A percentile compares a stretch with the other conserved stretches of the same genome.
Conservation (phyloP, 2,113 vertebrate species). For the Tragulus kanchil region DNA sequence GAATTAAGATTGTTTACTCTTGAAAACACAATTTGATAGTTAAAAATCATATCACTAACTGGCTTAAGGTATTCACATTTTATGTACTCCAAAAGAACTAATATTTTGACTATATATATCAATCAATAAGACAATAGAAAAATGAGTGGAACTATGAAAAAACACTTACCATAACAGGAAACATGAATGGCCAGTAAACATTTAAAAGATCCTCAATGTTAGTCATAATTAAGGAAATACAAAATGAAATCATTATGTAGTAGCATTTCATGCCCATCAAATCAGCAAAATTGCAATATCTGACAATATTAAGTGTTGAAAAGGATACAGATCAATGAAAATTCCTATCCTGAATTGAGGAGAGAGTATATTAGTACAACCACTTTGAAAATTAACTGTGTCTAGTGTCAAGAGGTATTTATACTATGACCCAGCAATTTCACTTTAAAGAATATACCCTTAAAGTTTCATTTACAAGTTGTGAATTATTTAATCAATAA, state of each 20-base stretch:
- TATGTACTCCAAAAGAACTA: not conserved
- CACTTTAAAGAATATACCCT: not conserved
- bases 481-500: not conserved
- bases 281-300: not conserved
- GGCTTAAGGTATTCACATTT: not conserved
- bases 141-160: not conserved
- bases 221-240: not conserved
- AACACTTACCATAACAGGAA: not conserved
- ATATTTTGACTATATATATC: not conserved
- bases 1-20: not conserved
- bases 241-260: not conserved
- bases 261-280: not conserved
- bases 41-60: not conserved
- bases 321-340: not conserved
- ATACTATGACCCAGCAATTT: not conserved
- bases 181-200: not conserved
- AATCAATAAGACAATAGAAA: not conserved
- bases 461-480: not conserved
- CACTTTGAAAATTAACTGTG: not conserved
- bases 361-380: not conserved
- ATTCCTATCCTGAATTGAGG: not conserved
- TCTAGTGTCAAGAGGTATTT: not conserved
- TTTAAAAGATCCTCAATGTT: not conserved
- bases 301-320: not conserved
- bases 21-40: not conserved